Evolutionary conservation across 2,797 vertebrate genomes (phyloP).

Genomic region (Hyperoplus lanceolatus): DNA sequence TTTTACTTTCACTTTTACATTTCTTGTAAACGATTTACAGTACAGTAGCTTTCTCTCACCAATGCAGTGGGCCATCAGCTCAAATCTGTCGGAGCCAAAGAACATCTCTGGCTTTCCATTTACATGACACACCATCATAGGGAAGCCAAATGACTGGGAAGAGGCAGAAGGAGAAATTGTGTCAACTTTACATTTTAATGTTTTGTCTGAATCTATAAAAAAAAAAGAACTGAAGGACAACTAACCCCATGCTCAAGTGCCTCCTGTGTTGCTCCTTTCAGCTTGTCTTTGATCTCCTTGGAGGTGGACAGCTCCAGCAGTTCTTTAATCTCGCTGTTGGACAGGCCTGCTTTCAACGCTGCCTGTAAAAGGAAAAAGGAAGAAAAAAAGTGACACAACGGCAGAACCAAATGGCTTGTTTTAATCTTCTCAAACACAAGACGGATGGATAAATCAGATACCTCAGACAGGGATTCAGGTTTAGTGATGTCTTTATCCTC

Average conservation of each 20-base stretch:
- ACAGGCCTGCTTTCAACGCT: slow-evolving; percentile 88
- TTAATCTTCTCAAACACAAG: not conserved
- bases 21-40: not conserved
- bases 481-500: slow-evolving; percentile 90
- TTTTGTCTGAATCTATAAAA: not conserved
- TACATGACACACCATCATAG: slow-evolving; percentile 87
- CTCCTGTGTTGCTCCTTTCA: slow-evolving; percentile 86
- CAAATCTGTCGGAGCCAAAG: slow-evolving; percentile 95
- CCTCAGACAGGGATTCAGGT: slow-evolving; percentile 82
- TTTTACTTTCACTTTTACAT: too few relatives aligned
- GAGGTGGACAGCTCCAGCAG: slow-evolving; percentile 79
- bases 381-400: not conserved
- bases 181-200: not conserved
- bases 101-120: slow-evolving; percentile 85
- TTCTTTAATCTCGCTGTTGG: slow-evolving; percentile 79
- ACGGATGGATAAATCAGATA: slow-evolving; percentile 12
- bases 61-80: slow-evolving; percentile 89
- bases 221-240: slow-evolving; percentile 13
- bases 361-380: slow-evolving; percentile 78
- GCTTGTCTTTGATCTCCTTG: slow-evolving; percentile 87
- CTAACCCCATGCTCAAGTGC: slow-evolving; percentile 89
- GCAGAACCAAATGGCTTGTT: not conserved
- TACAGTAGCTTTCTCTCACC: slow-evolving; percentile 86
- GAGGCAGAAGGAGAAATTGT: not conserved
- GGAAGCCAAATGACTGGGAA: slow-evolving; percentile 92